phyloP scores from a whole-genome alignment of 2,113 vertebrate genomes.

The Strix aluco region DNA sequence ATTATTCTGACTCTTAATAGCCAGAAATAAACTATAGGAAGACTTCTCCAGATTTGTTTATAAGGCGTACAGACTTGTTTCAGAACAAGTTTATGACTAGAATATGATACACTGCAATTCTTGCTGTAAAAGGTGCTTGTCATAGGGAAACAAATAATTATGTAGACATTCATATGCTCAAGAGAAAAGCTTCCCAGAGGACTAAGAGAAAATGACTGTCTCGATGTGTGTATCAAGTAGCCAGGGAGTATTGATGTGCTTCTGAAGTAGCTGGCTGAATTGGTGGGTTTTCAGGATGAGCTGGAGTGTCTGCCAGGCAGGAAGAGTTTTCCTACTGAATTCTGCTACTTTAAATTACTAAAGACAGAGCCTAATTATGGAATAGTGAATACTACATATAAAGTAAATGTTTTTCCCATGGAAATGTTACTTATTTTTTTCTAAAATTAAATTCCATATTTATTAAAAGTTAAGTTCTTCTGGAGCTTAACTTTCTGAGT shows the following conservation, averaged over 20 bases:
- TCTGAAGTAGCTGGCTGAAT: neutral
- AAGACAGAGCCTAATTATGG: neutral
- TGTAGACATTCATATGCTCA: neutral
- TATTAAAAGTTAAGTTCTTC: neutral
- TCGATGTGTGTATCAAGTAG: neutral
- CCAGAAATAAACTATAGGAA: neutral
- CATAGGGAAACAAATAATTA: neutral
- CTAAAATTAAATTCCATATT: neutral
- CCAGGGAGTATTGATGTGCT: neutral
- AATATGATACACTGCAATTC: neutral
- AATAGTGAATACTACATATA: neutral
- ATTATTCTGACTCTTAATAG: neutral
- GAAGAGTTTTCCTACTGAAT: neutral
- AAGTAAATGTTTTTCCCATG: neutral
- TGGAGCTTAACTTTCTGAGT: neutral
- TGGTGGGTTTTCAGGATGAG: neutral
- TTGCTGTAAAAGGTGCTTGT: neutral
- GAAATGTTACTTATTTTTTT: neutral
- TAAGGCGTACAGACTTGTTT: neutral
- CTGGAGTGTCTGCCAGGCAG: neutral
- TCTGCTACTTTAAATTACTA: neutral
- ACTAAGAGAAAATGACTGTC: neutral
- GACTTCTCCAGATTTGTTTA: neutral
- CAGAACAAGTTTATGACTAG: neutral
- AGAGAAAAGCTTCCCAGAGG: neutral